These are phyloP conservation scores for Notothenia coriiceps DNA, from an alignment of 2,113 vertebrate species.

Conservation along the genomic window DNA sequence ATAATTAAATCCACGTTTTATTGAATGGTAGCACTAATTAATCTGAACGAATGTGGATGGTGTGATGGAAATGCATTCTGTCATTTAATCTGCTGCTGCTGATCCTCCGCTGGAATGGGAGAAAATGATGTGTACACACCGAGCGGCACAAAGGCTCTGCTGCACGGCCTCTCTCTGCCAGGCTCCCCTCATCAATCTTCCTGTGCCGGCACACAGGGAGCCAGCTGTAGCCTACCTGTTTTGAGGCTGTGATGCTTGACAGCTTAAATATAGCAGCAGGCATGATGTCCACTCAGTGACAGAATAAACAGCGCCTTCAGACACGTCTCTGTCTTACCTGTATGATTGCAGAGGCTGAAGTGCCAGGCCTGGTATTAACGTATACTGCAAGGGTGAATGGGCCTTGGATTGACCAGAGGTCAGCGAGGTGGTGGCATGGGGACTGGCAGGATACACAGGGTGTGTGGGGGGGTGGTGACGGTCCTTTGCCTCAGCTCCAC, in stretches of 20 bases:
- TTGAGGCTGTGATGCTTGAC: slow-evolving; percentile 60
- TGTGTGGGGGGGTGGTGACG: not conserved
- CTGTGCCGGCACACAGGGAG: slow-evolving; percentile 46
- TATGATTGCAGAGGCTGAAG: slow-evolving; percentile 20
- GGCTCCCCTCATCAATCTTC: slow-evolving; percentile 72
- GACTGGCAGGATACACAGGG: slow-evolving; percentile 18
- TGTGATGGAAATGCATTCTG: slow-evolving; percentile 76
- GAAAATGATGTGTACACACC: slow-evolving; percentile 72
- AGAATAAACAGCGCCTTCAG: slow-evolving; percentile 56
- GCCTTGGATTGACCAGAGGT: slow-evolving; percentile 67
- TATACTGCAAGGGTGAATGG: slow-evolving; percentile 53
- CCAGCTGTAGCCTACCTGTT: slow-evolving; percentile 71
- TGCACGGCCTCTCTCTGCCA: slow-evolving; percentile 50
- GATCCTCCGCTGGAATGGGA: slow-evolving; percentile 65
- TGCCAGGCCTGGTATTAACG: slow-evolving; percentile 58
- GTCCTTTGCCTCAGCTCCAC: slow-evolving; percentile 39
- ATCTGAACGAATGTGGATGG: slow-evolving; percentile 45
- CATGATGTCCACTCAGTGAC: slow-evolving; percentile 62
- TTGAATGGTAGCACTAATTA: slow-evolving; percentile 62
- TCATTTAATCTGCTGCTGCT: slow-evolving; percentile 76
- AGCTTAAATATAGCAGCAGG: slow-evolving; percentile 72
- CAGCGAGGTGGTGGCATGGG: slow-evolving; percentile 39
- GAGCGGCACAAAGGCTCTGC: slow-evolving; percentile 58
- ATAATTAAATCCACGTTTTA: slow-evolving; percentile 71
- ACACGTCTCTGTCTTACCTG: slow-evolving; percentile 51